These are phyloP conservation scores for Ectemnius cavifrons DNA, from an alignment of 2,888 invertebrate species.

Conservation along the genomic window DNA sequence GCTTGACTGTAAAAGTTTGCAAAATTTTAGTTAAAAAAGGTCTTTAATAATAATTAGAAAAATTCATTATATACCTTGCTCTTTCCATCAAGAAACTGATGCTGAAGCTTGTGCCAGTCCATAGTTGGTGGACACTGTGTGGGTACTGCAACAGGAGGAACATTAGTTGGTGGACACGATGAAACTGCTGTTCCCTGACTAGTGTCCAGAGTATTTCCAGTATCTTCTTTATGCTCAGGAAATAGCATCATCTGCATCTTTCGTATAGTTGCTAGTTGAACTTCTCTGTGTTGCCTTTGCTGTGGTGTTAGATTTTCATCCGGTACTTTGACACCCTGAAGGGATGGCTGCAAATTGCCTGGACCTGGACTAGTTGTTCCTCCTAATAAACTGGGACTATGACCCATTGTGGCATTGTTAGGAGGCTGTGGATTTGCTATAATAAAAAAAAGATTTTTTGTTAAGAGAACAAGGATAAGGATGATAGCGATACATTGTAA, in stretches of 20 bases:
- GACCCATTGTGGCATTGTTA: conserved; percentile 73
- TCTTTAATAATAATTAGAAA: too few relatives aligned
- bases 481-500: conserved; percentile 9
- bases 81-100: conserved; percentile 89
- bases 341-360: conserved; percentile 81
- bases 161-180: conserved; percentile 68
- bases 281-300: conserved; percentile 95
- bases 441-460: conserved; percentile 32
- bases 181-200: conserved; percentile 71
- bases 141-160: conserved; percentile 68
- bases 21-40: not conserved
- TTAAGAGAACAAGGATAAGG: conserved; percentile 11
- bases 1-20: conserved; percentile 56
- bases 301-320: conserved; percentile 98
- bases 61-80: conserved; percentile 78
- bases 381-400: conserved; percentile 75
- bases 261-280: conserved; percentile 92
- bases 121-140: conserved; percentile 79
- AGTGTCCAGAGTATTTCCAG: conserved; percentile 72
- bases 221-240: conserved; percentile 84
- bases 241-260: conserved; percentile 96
- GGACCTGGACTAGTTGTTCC: conserved; percentile 80
- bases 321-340: conserved; percentile 91
- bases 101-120: conserved; percentile 95
- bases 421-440: conserved; percentile 74